phyloP scores from a whole-genome alignment of 2,888 invertebrate genomes.

The Parthenolecanium corni region DNA sequence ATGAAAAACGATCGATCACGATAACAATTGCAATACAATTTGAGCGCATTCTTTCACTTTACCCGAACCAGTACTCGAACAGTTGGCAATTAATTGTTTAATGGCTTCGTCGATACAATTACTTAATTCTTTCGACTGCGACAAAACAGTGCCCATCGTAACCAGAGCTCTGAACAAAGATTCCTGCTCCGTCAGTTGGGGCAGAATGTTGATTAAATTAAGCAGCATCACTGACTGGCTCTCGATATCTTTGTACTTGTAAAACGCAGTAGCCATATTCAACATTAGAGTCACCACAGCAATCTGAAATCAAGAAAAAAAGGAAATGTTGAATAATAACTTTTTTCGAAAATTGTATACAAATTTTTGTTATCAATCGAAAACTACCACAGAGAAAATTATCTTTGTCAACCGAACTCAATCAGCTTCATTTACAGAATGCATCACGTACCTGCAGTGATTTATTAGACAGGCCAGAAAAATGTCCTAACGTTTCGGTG shows the following conservation, averaged over 20 bases:
- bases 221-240: conserved; percentile 20
- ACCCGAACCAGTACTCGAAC: not conserved
- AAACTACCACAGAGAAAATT: not conserved
- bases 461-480: conserved; percentile 45
- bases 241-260: conserved; percentile 28
- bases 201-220: conserved; percentile 43
- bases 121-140: conserved; percentile 13
- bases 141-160: conserved; percentile 53
- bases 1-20: not conserved
- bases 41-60: conserved; percentile 18
- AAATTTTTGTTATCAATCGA: not conserved
- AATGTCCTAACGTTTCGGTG: conserved; percentile 45
- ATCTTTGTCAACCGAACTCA: not conserved
- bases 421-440: no score
- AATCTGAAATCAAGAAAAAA: conserved; percentile 47
- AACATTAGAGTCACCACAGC: conserved; percentile 42
- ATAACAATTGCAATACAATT: conserved; percentile 4
- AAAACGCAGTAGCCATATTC: conserved; percentile 30
- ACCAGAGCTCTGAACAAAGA: conserved; percentile 65
- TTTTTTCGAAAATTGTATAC: conserved; percentile 11
- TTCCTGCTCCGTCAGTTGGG: conserved; percentile 52
- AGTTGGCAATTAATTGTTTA: not conserved
- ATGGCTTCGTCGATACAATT: conserved; percentile 13
- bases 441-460: conserved; percentile 49
- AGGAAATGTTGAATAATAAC: no score